Evolutionary conservation across 1,140 invertebrate genomes (phyloP).

Genomic region (Drosophila pruinosa): DNA sequence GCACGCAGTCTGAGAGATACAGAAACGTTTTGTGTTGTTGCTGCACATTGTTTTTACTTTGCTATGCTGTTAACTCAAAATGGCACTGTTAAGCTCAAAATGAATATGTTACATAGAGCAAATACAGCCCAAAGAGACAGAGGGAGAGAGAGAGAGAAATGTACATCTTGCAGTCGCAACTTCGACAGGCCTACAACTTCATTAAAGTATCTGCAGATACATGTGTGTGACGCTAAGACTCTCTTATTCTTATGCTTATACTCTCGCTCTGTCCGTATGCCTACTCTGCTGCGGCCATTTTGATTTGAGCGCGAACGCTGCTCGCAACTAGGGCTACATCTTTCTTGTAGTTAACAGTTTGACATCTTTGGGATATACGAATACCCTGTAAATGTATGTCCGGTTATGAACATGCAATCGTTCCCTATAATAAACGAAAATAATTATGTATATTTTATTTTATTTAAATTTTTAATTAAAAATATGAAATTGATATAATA

Average conservation of each 20-base stretch:
- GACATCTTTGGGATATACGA: conserved; percentile 14
- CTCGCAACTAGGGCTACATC: conserved; percentile 37
- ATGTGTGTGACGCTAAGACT: conserved; percentile 28
- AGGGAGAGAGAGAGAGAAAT: conserved; percentile 18
- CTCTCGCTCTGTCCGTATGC: neutral
- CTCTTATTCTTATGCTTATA: conserved; percentile 19
- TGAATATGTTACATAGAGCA: conserved; percentile 11
- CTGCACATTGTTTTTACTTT: conserved; percentile 15
- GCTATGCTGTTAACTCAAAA: conserved; percentile 34
- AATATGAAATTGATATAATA: neutral
- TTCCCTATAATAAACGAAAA: too few relatives aligned
- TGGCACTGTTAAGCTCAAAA: conserved; percentile 40
- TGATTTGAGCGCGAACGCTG: conserved; percentile 51
- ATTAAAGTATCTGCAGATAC: conserved; percentile 49
- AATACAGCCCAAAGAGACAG: neutral
- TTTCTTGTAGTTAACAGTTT: conserved; percentile 37
- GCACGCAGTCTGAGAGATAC: conserved; percentile 74
- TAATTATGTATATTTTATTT: too few relatives aligned
- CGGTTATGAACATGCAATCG: neutral
- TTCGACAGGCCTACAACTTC: conserved; percentile 62
- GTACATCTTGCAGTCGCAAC: conserved; percentile 52
- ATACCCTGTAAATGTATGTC: conserved; percentile 5
- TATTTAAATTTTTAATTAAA: too few relatives aligned
- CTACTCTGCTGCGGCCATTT: conserved; percentile 66
- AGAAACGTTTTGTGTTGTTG: conserved; percentile 27